These are phyloP conservation scores for Melinaea marsaeus DNA, from an alignment of 2,888 invertebrate genomes.

Conservation along the genomic window DNA sequence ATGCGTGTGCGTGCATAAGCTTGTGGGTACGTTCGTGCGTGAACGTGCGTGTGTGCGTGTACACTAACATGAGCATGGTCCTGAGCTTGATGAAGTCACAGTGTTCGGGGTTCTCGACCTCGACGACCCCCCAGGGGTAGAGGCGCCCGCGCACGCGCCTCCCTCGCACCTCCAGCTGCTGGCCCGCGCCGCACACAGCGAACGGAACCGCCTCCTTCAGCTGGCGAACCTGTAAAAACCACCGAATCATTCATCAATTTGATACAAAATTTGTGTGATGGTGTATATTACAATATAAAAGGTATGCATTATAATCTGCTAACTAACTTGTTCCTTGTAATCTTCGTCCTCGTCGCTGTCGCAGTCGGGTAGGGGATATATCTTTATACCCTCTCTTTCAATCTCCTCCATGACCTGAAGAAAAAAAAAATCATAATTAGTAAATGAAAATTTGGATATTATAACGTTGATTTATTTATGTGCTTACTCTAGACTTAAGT, in stretches of 20 bases:
- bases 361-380: constrained; percentile 96
- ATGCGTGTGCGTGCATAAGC: too few species aligned
- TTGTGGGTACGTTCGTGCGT: too few species aligned
- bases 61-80: constrained; percentile 93
- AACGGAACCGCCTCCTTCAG: constrained; percentile 97
- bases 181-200: constrained; percentile 98
- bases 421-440: constrained; percentile 8
- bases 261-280: too few species aligned
- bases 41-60: neutral
- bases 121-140: constrained; percentile 99
- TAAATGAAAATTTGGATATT: constrained; percentile 1
- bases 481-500: constrained; percentile 86
- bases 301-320: too few species aligned
- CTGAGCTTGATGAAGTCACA: constrained; percentile 98
- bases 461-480: too few species aligned
- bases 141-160: constrained; percentile 94
- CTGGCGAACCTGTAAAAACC: constrained; percentile 82
- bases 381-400: constrained; percentile 92
- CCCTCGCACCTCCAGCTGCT: constrained; percentile 95
- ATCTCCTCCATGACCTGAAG: constrained; percentile 92
- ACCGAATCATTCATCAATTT: neutral
- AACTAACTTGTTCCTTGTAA: constrained; percentile 89
- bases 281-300: too few species aligned
- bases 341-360: constrained; percentile 97
- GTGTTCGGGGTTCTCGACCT: constrained; percentile 98